Conservation (phyloP, 2,797 vertebrate genomes). For the Mus minutoides region DNA sequence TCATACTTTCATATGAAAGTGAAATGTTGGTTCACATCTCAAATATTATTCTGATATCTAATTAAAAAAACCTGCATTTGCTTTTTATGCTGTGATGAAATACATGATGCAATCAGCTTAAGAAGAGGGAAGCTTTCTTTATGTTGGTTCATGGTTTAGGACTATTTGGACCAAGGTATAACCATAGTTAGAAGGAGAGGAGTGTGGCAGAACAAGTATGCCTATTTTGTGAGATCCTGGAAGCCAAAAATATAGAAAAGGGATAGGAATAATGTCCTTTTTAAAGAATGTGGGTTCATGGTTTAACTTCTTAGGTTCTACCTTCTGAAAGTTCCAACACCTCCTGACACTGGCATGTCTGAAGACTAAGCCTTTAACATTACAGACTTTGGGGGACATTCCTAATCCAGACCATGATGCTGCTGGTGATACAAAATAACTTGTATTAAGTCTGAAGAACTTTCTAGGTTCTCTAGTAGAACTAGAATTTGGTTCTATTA, state of each 20-base stretch:
- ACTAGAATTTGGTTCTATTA: constrained; percentile 3
- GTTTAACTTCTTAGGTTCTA: neutral
- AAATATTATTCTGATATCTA: neutral
- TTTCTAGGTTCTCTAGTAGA: constrained; percentile 14
- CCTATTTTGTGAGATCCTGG: neutral
- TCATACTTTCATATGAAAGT: neutral
- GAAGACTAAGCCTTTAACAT: neutral
- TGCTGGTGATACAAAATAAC: neutral
- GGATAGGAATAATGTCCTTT: too few species aligned
- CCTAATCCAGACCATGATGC: neutral
- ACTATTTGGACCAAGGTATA: neutral
- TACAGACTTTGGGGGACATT: neutral
- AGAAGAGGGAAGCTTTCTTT: neutral
- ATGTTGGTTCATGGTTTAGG: neutral
- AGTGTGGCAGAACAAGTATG: neutral
- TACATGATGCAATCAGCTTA: neutral
- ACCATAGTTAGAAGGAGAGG: too few species aligned
- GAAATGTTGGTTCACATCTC: neutral
- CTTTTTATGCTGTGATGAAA: neutral
- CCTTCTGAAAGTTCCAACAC: neutral
- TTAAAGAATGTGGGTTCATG: neutral
- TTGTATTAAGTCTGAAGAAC: neutral
- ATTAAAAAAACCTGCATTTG: neutral
- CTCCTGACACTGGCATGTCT: neutral
- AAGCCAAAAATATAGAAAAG: neutral